Evolutionary conservation across 2,888 invertebrate genomes (phyloP).

Genomic region (Coelogynopora nodosa): DNA sequence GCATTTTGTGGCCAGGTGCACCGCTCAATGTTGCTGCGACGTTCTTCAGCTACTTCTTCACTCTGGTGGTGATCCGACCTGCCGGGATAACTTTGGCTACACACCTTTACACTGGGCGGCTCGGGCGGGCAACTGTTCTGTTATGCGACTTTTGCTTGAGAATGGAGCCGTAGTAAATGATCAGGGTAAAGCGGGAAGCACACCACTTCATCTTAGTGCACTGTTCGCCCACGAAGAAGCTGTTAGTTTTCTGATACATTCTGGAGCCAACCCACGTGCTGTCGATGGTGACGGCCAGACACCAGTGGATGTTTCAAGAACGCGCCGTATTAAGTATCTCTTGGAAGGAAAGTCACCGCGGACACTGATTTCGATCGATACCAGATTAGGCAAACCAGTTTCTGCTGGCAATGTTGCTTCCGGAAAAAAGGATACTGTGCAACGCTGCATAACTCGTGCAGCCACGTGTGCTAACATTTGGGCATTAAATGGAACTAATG

Average conservation of each 20-base stretch:
- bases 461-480: neutral
- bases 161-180: conserved; percentile 51
- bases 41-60: neutral
- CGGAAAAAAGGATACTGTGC: neutral
- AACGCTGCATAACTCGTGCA: neutral
- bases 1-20: neutral
- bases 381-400: neutral
- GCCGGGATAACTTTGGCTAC: conserved; percentile 55
- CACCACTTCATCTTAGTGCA: conserved; percentile 37
- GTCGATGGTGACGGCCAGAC: conserved; percentile 57
- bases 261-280: conserved; percentile 10
- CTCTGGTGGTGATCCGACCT: conserved; percentile 18
- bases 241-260: neutral
- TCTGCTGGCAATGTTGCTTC: neutral
- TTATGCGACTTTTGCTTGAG: conserved; percentile 53
- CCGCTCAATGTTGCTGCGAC: neutral
- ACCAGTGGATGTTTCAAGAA: conserved; percentile 57
- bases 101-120: conserved; percentile 60
- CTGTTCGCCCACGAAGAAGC: conserved; percentile 29
- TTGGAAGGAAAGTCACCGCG: conserved; percentile 18
- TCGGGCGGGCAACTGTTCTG: conserved; percentile 55
- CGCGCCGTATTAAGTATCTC: conserved; percentile 47
- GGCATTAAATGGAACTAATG: neutral
- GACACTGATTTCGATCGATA: neutral
- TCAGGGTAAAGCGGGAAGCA: neutral